Evolutionary conservation across 2,888 invertebrate genomes (phyloP).

Genomic region (Phortica okadai): DNA sequence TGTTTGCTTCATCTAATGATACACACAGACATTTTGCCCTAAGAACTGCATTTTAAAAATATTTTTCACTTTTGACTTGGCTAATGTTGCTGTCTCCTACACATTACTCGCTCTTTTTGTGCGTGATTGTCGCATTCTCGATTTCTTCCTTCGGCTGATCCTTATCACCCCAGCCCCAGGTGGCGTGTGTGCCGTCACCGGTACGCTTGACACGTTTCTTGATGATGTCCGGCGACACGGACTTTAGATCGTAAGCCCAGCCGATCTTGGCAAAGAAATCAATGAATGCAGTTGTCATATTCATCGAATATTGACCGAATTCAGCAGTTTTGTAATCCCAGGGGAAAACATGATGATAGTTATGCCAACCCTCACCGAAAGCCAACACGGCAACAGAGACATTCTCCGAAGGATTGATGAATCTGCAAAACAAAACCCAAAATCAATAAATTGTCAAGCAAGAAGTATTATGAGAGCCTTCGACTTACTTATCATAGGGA

Average conservation of each 20-base stretch:
- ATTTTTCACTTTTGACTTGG: neutral
- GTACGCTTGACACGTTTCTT: constrained; percentile 84
- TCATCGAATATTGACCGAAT: constrained; percentile 83
- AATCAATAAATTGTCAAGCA: neutral
- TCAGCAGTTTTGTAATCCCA: constrained; percentile 92
- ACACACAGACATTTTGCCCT: too few species aligned
- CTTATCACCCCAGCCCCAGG: constrained; percentile 90
- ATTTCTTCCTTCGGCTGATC: constrained; percentile 80
- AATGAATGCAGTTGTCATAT: constrained; percentile 86
- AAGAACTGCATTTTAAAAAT: constrained; percentile 1
- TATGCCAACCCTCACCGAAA: constrained; percentile 89
- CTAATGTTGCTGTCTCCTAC: neutral
- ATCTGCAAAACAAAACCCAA: constrained; percentile 68
- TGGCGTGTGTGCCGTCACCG: constrained; percentile 84
- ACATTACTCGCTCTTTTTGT: constrained; percentile 79
- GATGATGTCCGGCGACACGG: constrained; percentile 84
- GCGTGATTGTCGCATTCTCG: constrained; percentile 79
- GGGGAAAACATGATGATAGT: constrained; percentile 90
- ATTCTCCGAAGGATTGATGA: constrained; percentile 84
- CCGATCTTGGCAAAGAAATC: constrained; percentile 89
- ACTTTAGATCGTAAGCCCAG: constrained; percentile 91
- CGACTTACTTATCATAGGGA: constrained; percentile 83
- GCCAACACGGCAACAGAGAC: constrained; percentile 80
- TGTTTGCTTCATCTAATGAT: constrained; percentile 17
- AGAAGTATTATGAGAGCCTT: neutral